These are phyloP conservation scores for Pandion haliaetus DNA, from an alignment of 2,113 vertebrate species.

Conservation along the genomic window DNA sequence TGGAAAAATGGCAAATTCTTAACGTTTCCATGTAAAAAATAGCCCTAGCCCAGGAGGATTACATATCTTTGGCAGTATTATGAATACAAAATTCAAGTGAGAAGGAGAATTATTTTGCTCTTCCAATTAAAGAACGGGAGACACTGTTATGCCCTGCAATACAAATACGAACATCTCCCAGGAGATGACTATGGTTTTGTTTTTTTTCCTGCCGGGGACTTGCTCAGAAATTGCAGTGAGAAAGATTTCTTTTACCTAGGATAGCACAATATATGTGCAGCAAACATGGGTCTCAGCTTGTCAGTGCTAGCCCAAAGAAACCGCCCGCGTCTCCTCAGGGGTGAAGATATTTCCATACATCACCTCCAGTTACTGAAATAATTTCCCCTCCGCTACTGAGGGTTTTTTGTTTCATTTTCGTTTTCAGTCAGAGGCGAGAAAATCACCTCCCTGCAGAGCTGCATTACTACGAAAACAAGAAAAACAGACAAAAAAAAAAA, in stretches of 20 bases:
- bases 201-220: background rate
- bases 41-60: background rate
- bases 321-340: background rate
- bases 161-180: background rate
- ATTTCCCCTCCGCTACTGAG: background rate
- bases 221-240: background rate
- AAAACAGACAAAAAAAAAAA: background rate
- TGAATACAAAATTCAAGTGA: background rate
- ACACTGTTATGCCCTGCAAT: background rate
- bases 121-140: background rate
- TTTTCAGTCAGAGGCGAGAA: background rate
- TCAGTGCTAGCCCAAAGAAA: background rate
- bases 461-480: background rate
- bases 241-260: background rate
- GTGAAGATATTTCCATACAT: rapidly evolving
- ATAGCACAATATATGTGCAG: background rate
- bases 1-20: background rate
- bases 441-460: background rate
- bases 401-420: background rate
- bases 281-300: background rate
- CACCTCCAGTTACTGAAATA: rapidly evolving
- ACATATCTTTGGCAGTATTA: background rate
- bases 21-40: background rate
- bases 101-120: background rate
- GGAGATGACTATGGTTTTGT: background rate